These are phyloP conservation scores for Cyanistes caeruleus DNA, from an alignment of 2,113 vertebrate genomes.

Conservation along the genomic window DNA sequence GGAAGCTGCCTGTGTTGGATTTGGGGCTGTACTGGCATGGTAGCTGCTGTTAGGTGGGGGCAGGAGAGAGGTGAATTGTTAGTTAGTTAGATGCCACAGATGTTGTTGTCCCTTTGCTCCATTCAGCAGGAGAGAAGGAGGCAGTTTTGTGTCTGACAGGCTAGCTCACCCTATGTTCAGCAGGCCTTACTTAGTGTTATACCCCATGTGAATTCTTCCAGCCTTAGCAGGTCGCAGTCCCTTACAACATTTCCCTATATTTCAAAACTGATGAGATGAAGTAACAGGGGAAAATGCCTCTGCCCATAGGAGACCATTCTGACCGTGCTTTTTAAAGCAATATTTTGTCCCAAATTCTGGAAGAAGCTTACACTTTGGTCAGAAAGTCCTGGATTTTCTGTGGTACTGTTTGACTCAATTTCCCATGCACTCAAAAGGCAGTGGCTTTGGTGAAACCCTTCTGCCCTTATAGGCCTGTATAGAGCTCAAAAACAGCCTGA, in stretches of 20 bases:
- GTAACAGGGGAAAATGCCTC: background rate
- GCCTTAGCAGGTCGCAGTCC: background rate
- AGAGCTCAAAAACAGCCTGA: background rate
- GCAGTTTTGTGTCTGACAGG: background rate
- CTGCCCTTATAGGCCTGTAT: background rate
- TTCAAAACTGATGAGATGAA: background rate
- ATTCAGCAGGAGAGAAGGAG: background rate
- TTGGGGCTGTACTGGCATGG: background rate
- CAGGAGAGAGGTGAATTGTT: background rate
- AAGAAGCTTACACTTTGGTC: background rate
- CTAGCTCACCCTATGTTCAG: background rate
- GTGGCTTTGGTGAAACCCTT: background rate
- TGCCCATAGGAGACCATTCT: background rate
- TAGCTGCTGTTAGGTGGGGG: background rate
- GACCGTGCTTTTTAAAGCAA: background rate
- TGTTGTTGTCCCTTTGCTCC: background rate
- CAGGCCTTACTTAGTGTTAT: background rate
- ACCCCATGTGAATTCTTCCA: background rate
- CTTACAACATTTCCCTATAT: background rate
- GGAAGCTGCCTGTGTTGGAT: background rate
- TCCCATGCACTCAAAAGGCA: accelerated
- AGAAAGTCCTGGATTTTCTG: background rate
- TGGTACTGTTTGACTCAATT: background rate
- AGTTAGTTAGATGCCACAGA: too few species aligned
- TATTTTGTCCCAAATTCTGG: background rate